Evolutionary conservation across 2,797 vertebrate species (phyloP), one percentile per base, ranked within the genome.

Genomic region (Alauda arvensis): DNA sequence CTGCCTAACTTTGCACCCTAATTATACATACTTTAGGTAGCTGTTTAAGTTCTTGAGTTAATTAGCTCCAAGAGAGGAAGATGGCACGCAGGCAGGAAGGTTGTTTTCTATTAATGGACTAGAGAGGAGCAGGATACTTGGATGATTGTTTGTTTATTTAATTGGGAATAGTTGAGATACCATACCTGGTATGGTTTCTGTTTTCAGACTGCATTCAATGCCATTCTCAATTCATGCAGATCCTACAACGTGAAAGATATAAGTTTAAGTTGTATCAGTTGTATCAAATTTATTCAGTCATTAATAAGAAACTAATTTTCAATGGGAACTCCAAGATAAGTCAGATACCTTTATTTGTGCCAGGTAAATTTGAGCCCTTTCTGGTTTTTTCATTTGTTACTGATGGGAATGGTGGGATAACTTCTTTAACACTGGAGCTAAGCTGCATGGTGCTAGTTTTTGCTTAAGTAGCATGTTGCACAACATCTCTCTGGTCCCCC

Each of bases 391-490:
- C 37, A 29, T 69, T 82, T 87, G 71, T 68, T 86, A 68, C 48
- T 86, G 75, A 53, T 84, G 87, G 89, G 85, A 89, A 79, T 88
- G 63, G 77, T 89, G 78, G 52, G 57, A 43, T 86, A 62, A 84
- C 42, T 82, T 86, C 60, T 87, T 89, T 82, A 57, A 91, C 71
- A 77, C 48, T 66, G 78, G 62, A 89, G 90, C 95, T 94, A 77
- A 90, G 85, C 85, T 95, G 95, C 94, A 95, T 94, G 94, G 80
- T 95, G 94, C 94, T 92, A 23, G 56, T 91, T 87, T 92, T 75
- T 82, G 95, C 91, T 94, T 95, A 87, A 85, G 68, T 88, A 74
- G 95, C 95, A 95, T 95, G 95, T 86, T 90, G 94, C 91, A 89
- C 82, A 93, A 28, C 89, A 89, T 87, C 85, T 87, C 71, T 92